These are phyloP conservation scores for Tinea semifulvella DNA, from an alignment of 2,888 invertebrate species.

Conservation along the genomic window DNA sequence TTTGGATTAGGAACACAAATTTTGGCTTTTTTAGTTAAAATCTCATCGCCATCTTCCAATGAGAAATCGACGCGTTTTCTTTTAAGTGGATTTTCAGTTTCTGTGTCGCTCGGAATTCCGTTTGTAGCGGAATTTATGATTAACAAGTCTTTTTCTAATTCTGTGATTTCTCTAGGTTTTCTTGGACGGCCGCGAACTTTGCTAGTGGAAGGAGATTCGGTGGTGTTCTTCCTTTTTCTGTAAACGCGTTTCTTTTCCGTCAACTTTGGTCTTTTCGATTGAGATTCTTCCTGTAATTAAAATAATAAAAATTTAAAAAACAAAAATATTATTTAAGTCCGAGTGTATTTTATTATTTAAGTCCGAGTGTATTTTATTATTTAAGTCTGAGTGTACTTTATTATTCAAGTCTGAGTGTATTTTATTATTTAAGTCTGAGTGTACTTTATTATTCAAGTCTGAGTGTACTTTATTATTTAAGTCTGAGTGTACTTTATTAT, in stretches of 20 bases:
- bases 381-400: no score
- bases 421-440: no score
- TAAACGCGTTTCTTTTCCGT: constrained; percentile 38
- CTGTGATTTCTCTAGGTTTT: constrained; percentile 42
- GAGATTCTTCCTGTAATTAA: constrained; percentile 24
- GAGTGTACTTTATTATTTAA: no score
- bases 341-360: no score
- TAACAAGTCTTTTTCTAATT: constrained; percentile 51
- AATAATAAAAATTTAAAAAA: neutral
- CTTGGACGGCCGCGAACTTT: constrained; percentile 33
- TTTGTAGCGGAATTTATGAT: constrained; percentile 51
- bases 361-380: no score
- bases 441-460: no score
- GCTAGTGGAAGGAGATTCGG: constrained; percentile 34
- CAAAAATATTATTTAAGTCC: no score
- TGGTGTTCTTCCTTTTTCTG: constrained; percentile 34
- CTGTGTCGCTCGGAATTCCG: constrained; percentile 35
- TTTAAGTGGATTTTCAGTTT: constrained; percentile 23
- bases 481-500: no score
- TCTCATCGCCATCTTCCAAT: constrained; percentile 27
- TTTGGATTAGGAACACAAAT: no score
- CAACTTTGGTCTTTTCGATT: constrained; percentile 45
- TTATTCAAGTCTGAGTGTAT: no score
- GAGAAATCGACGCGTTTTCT: constrained; percentile 36
- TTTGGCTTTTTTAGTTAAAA: neutral